These are phyloP conservation scores for Pao palembangensis DNA, from an alignment of 2,113 vertebrate species.

Conservation along the genomic window DNA sequence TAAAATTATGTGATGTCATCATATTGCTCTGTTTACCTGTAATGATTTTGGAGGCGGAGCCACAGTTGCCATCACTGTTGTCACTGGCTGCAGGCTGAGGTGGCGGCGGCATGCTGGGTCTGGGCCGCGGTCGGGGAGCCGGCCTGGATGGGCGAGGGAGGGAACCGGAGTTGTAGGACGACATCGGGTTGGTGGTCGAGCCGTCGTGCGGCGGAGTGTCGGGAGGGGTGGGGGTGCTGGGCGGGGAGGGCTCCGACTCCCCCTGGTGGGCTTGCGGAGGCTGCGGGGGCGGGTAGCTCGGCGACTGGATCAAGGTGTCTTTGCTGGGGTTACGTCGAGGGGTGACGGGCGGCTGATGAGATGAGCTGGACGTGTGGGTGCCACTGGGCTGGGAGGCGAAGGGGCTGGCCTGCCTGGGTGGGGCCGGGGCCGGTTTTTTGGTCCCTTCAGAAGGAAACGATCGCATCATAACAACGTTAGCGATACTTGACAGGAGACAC, in stretches of 20 bases:
- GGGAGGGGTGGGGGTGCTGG: conserved; percentile 85
- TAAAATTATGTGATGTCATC: not conserved
- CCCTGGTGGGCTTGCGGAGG: conserved; percentile 73
- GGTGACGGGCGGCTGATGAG: conserved; percentile 66
- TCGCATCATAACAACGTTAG: not conserved
- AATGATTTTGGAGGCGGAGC: conserved; percentile 84
- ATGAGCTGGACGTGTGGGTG: conserved; percentile 40
- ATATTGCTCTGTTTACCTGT: conserved; percentile 79
- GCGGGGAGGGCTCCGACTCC: conserved; percentile 77
- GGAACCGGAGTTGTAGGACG: conserved; percentile 68
- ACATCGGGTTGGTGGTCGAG: conserved; percentile 43
- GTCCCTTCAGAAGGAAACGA: conserved; percentile 71
- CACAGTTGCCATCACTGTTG: conserved; percentile 29
- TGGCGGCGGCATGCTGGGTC: conserved; percentile 86
- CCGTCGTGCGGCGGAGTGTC: conserved; percentile 76
- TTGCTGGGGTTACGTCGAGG: conserved; percentile 79
- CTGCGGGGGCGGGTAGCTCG: conserved; percentile 90
- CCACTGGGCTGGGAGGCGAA: conserved; percentile 62
- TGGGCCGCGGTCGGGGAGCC: conserved; percentile 82
- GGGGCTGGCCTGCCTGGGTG: conserved; percentile 83
- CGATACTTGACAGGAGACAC: not conserved
- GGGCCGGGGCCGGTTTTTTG: conserved; percentile 94
- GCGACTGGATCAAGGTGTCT: conserved; percentile 82
- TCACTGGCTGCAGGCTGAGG: conserved; percentile 77
- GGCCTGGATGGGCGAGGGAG: conserved; percentile 82